phyloP scores from a whole-genome alignment of 2,888 invertebrate species.

The Temnothorax rugatulus region DNA sequence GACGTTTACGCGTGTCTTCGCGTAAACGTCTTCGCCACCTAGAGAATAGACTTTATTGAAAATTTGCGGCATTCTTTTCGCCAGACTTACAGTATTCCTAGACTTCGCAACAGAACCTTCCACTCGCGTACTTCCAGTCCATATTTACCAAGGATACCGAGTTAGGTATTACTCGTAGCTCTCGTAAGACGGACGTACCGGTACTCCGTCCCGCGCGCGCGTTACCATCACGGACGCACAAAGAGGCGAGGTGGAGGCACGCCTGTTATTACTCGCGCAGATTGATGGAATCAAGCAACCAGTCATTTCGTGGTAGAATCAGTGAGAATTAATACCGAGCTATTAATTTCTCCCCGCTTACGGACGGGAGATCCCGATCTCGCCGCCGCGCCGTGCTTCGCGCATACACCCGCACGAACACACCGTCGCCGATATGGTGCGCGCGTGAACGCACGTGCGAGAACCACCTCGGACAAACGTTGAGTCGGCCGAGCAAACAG shows the following conservation, averaged over 20 bases:
- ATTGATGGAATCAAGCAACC: slow-evolving; percentile 86
- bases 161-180: slow-evolving; percentile 54
- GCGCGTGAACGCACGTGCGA: slow-evolving; percentile 40
- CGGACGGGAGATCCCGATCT: slow-evolving; percentile 62
- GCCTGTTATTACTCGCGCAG: slow-evolving; percentile 84
- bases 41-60: neutral
- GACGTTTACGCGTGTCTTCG: no score
- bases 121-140: neutral
- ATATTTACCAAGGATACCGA: slow-evolving; percentile 49
- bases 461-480: slow-evolving; percentile 51
- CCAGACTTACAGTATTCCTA: neutral
- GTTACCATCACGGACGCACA: slow-evolving; percentile 50
- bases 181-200: slow-evolving; percentile 49
- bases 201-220: slow-evolving; percentile 31
- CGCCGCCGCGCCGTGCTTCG: slow-evolving; percentile 44
- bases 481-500: slow-evolving; percentile 61
- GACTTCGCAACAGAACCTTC: slow-evolving; percentile 11
- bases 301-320: slow-evolving; percentile 85
- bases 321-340: slow-evolving; percentile 85
- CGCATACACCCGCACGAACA: slow-evolving; percentile 22
- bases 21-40: no score
- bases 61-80: neutral
- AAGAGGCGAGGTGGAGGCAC: slow-evolving; percentile 69
- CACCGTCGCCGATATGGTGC: slow-evolving; percentile 15
- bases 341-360: slow-evolving; percentile 84